phyloP scores from a whole-genome alignment of 2,797 vertebrate species.

The Mormyrops attenuatus region DNA sequence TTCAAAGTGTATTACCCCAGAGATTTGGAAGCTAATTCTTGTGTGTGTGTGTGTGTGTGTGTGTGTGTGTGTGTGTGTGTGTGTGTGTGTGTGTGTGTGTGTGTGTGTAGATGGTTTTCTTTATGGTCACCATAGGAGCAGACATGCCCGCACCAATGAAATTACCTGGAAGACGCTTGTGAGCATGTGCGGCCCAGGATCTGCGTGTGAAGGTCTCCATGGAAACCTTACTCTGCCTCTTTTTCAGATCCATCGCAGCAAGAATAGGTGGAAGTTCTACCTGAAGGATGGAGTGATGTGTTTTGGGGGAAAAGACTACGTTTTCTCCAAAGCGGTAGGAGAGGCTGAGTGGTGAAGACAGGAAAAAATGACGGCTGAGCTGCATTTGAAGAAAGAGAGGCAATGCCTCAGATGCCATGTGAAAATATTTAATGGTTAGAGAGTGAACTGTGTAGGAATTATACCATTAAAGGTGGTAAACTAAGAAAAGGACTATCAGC shows the following conservation, averaged over 20 bases:
- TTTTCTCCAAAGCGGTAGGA: conserved; percentile 90
- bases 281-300: conserved; percentile 93
- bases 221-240: background rate
- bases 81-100: background rate
- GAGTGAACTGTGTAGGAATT: background rate
- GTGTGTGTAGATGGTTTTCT: background rate
- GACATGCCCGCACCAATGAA: background rate
- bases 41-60: background rate
- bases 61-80: background rate
- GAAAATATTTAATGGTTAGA: background rate
- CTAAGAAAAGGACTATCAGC: background rate
- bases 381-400: background rate
- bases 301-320: conserved; percentile 84
- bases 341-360: conserved; percentile 88
- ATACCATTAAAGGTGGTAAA: background rate
- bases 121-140: background rate
- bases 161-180: background rate
- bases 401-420: background rate
- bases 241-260: conserved; percentile 88
- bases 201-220: background rate
- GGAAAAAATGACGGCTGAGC: background rate
- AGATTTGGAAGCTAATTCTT: background rate
- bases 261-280: conserved; percentile 97
- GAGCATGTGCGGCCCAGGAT: background rate
- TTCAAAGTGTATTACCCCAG: background rate